These are phyloP conservation scores for Rhagium mordax DNA, from an alignment of 2,888 invertebrate species.

Conservation along the genomic window DNA sequence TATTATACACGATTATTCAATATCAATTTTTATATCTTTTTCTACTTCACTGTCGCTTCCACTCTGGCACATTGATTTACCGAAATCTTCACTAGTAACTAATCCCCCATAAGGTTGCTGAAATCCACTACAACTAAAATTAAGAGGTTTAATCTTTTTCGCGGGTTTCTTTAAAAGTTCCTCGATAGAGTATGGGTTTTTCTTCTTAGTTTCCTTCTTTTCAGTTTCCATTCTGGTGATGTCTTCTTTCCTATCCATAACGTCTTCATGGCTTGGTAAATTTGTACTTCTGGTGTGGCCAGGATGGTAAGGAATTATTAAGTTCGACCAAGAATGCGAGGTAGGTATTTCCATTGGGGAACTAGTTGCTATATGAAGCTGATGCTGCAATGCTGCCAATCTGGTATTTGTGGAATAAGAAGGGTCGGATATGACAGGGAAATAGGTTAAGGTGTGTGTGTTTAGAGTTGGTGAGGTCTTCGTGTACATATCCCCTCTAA, in stretches of 20 bases:
- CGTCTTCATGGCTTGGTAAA: conserved; percentile 29
- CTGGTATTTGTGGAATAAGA: conserved; percentile 70
- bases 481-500: conserved; percentile 62
- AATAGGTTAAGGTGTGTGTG: conserved; percentile 57
- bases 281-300: conserved; percentile 49
- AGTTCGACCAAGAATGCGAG: conserved; percentile 71
- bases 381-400: conserved; percentile 73
- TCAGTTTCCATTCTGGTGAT: conserved; percentile 51
- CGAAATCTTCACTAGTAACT: conserved; percentile 48
- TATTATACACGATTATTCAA: conserved; percentile 48
- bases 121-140: conserved; percentile 50
- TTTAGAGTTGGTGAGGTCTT: conserved; percentile 57
- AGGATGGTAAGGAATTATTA: conserved; percentile 74
- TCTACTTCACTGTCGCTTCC: conserved; percentile 54
- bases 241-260: conserved; percentile 52
- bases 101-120: conserved; percentile 62
- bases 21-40: conserved; percentile 61
- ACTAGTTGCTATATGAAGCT: conserved; percentile 69
- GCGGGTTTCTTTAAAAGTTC: conserved; percentile 88
- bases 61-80: conserved; percentile 35
- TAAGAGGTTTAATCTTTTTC: conserved; percentile 71
- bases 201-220: conserved; percentile 72
- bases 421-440: conserved; percentile 43
- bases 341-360: conserved; percentile 60
- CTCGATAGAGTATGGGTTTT: conserved; percentile 91